These are phyloP conservation scores for Heterochromis multidens DNA, from an alignment of 2,113 vertebrate species.

Conservation along the genomic window DNA sequence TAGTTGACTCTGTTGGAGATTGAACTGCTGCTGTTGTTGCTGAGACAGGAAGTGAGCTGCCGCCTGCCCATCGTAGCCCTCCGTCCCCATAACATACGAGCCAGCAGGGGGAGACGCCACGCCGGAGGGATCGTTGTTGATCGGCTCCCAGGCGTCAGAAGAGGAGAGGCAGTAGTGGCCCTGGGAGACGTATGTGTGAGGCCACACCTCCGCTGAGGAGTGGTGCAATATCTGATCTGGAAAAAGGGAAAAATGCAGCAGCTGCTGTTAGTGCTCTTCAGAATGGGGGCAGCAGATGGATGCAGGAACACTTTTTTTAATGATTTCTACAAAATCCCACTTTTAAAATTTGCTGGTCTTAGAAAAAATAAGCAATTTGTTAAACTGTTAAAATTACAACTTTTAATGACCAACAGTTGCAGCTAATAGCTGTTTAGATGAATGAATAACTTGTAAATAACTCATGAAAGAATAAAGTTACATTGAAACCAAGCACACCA, in stretches of 20 bases:
- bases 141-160: constrained; percentile 94
- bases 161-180: constrained; percentile 98
- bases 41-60: constrained; percentile 73
- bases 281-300: neutral
- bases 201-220: constrained; percentile 90
- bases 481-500: too few relatives aligned
- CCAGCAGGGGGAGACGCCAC: constrained; percentile 87
- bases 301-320: neutral
- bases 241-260: neutral
- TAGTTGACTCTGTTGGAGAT: constrained; percentile 73
- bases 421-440: neutral
- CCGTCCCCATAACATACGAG: constrained; percentile 80
- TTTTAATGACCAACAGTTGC: neutral
- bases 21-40: constrained; percentile 73
- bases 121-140: constrained; percentile 87
- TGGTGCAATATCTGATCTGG: constrained; percentile 87
- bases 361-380: neutral
- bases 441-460: too few relatives aligned
- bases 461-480: too few relatives aligned
- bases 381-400: neutral
- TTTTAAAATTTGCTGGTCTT: neutral
- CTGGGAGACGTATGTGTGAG: constrained; percentile 95
- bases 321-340: neutral
- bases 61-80: constrained; percentile 70
- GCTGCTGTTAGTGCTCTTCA: neutral